phyloP scores from a whole-genome alignment of 2,797 vertebrate species.

The Phaenicophaeus curvirostris region DNA sequence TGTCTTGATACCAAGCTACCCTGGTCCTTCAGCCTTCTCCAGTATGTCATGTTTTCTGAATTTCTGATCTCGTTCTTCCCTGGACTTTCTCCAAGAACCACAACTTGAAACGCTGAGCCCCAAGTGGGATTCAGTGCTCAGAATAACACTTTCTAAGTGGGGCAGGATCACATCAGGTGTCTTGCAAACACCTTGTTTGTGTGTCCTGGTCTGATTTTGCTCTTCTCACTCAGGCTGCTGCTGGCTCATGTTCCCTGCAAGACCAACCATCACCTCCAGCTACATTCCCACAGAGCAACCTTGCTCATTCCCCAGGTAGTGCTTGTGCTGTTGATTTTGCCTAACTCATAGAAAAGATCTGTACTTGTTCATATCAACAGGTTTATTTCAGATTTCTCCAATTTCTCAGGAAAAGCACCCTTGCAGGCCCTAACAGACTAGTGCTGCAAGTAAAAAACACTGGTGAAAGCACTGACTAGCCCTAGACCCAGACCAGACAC shows the following conservation, averaged over 20 bases:
- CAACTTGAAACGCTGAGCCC: not conserved
- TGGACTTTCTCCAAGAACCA: constrained; percentile 28
- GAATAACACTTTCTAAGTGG: constrained; percentile 14
- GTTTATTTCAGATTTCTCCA: constrained; percentile 13
- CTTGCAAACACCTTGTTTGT: constrained; percentile 12
- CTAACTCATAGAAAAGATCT: not conserved
- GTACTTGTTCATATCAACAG: not conserved
- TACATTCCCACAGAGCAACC: constrained; percentile 27
- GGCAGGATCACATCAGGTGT: constrained; percentile 34
- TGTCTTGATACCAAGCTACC: constrained; percentile 49
- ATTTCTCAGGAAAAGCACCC: not conserved
- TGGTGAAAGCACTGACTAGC: not conserved
- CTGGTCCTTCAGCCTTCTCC: constrained; percentile 64
- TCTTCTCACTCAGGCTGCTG: not conserved
- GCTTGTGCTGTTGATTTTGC: not conserved
- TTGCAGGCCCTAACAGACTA: not conserved
- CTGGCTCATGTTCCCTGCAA: not conserved
- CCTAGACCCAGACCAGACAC: not conserved
- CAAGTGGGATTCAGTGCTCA: not conserved
- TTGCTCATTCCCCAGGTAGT: not conserved
- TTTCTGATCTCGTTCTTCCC: constrained; percentile 44
- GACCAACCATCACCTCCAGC: not conserved
- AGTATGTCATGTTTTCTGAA: constrained; percentile 64
- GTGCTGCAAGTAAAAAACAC: not conserved
- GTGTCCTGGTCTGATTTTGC: not conserved